phyloP scores from a whole-genome alignment of 2,888 invertebrate species.

The Nycteola revayana region DNA sequence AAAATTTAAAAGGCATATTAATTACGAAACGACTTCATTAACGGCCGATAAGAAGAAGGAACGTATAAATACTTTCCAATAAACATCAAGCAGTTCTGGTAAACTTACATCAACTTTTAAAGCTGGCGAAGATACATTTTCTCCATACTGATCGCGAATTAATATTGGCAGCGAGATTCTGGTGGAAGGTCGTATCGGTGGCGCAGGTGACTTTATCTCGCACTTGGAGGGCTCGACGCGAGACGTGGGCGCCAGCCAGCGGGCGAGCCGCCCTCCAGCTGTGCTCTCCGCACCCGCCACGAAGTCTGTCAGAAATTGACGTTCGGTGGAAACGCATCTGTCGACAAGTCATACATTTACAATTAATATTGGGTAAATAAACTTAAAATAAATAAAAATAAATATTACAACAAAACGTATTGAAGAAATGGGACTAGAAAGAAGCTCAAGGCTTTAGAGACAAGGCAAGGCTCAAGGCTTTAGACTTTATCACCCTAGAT shows the following conservation, averaged over 20 bases:
- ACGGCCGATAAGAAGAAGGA: no score
- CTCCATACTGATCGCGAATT: conserved; percentile 95
- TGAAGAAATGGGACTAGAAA: no score
- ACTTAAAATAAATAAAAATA: conserved; percentile 1
- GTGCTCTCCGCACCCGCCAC: conserved; percentile 92
- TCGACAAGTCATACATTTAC: conserved; percentile 49
- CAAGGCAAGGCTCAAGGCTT: no score
- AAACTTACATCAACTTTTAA: conserved; percentile 87
- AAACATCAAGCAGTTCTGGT: no score
- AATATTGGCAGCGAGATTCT: conserved; percentile 85
- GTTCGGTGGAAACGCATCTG: conserved; percentile 94
- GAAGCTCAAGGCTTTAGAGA: no score
- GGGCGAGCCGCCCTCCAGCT: conserved; percentile 95
- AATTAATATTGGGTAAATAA: background rate
- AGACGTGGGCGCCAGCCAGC: conserved; percentile 97
- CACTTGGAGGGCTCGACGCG: conserved; percentile 94
- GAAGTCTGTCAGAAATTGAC: conserved; percentile 95
- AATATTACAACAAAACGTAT: no score
- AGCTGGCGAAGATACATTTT: conserved; percentile 91
- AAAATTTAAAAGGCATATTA: no score
- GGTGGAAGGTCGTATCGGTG: conserved; percentile 84
- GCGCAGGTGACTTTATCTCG: conserved; percentile 88
- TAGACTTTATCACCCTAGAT: no score
- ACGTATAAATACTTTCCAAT: no score
- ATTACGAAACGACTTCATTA: no score